Evolutionary conservation across 1,140 invertebrate species (phyloP).

Genomic region (Drosophila mauritiana): DNA sequence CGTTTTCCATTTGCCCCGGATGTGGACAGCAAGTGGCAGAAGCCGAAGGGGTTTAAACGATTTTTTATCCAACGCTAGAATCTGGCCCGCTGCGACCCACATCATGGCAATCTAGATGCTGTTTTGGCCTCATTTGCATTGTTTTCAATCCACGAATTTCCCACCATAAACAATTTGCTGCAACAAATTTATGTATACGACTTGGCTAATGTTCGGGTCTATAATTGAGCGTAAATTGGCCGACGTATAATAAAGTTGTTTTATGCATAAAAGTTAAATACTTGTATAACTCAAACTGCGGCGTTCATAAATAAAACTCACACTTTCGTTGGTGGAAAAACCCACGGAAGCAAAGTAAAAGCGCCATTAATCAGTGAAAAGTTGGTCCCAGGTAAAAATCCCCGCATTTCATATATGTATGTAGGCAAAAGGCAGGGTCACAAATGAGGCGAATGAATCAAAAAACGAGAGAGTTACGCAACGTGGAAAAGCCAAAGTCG

Average conservation of each 20-base stretch:
- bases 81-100: conserved; percentile 13
- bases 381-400: conserved; percentile 45
- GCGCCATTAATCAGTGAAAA: conserved; percentile 73
- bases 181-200: conserved; percentile 59
- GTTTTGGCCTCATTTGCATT: conserved; percentile 34
- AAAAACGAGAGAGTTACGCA: conserved; percentile 37
- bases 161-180: conserved; percentile 39
- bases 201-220: conserved; percentile 27
- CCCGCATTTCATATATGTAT: conserved; percentile 39
- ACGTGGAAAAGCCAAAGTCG: conserved; percentile 20
- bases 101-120: conserved; percentile 29
- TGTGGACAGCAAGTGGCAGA: neutral
- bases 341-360: conserved; percentile 49
- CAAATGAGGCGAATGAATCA: conserved; percentile 80
- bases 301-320: conserved; percentile 35
- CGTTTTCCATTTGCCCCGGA: conserved; percentile 15
- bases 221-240: conserved; percentile 79
- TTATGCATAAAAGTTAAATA: conserved; percentile 61
- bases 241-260: conserved; percentile 71
- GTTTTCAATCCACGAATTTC: conserved; percentile 35
- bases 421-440: conserved; percentile 42
- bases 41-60: conserved; percentile 7
- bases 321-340: conserved; percentile 30
- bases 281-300: conserved; percentile 36
- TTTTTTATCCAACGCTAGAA: conserved; percentile 24